Base-by-base conservation (phyloP, 2,797 vertebrate species). In the Eupleurogrammus muticus region DNA sequence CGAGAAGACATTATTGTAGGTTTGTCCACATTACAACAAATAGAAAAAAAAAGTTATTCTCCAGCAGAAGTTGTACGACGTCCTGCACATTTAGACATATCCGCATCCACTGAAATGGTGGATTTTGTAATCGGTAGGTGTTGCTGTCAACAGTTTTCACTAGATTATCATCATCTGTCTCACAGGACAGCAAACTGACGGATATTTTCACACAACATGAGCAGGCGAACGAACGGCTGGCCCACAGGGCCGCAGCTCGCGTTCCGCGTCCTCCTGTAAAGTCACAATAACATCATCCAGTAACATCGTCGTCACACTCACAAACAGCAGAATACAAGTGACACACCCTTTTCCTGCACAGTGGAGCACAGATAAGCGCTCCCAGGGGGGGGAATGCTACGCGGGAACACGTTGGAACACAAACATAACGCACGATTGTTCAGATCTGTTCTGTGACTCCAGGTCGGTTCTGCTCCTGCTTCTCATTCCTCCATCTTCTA, bases 331-430 rank as follows among this genome's bases (percentile, higher is more conserved):
- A 78, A 85, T 85, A 73, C 74, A 58, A 23, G 60, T 10, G 86
- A 90, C 90, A 91, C 90, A 90, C 92, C 92, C 91, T 92, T 94
- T 93, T 93, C 91, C 93, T 93, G 90, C 70, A 69, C 78, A 79
- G 82, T 73, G 75, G 82, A 55, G 81, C 70, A 77, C 80, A 84
- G 93, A 94, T 93, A 93, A 91, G 90, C 85, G 69, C 78, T 86
- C 82, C 85, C 86, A 74, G 44, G 2, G 19, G 2, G 19, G 88
- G 69, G 80, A 78, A 76, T 78, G 82, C 55, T 35, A 57, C 32
- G 47, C 23, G 9, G 65, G 56, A 76, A 81, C 79, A 66, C 46
- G 57, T 21, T 28, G 52, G 34, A 52, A 48, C 65, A 77, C 56
- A 77, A 73, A 57, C 49, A 47, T 58, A 64, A 68, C 52, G 58